Evolutionary conservation across 1,140 invertebrate genomes (phyloP).

Genomic region (Rhysida immarginata): DNA sequence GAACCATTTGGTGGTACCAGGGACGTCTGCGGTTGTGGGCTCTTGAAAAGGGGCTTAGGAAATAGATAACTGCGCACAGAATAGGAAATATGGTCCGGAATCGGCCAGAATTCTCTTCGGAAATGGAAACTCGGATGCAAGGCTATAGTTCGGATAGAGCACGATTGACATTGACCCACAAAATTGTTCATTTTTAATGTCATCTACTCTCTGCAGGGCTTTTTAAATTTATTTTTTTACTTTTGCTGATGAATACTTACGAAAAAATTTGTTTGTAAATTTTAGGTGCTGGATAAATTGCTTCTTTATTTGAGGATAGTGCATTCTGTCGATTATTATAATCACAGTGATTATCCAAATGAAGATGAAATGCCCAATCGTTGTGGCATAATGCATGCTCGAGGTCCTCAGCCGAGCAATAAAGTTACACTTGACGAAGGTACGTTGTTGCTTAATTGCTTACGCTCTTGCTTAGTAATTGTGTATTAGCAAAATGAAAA

Average conservation of each 20-base stretch:
- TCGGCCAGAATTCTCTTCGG: too few relatives aligned
- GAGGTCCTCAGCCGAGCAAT: slow-evolving; percentile 63
- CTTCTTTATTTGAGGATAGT: slow-evolving; percentile 90
- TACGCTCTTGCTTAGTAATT: not conserved
- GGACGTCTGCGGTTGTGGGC: too few relatives aligned
- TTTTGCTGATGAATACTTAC: not conserved
- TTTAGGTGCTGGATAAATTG: slow-evolving; percentile 57
- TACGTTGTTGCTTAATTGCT: not conserved
- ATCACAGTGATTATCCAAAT: slow-evolving; percentile 95
- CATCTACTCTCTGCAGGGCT: not conserved
- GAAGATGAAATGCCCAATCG: slow-evolving; percentile 99
- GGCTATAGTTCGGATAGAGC: too few relatives aligned
- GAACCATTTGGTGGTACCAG: too few relatives aligned
- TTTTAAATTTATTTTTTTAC: slow-evolving; percentile 2
- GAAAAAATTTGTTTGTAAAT: not conserved
- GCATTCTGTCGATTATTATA: slow-evolving; percentile 98
- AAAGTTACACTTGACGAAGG: slow-evolving; percentile 43
- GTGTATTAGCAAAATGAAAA: not conserved
- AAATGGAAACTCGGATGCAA: too few relatives aligned
- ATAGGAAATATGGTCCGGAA: too few relatives aligned
- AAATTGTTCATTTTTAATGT: not conserved
- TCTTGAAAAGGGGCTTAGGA: too few relatives aligned
- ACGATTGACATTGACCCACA: too few relatives aligned
- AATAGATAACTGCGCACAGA: too few relatives aligned
- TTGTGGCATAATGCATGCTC: slow-evolving; percentile 93